Conservation (phyloP, 1,140 invertebrate genomes). For the Helicoverpa zea region DNA sequence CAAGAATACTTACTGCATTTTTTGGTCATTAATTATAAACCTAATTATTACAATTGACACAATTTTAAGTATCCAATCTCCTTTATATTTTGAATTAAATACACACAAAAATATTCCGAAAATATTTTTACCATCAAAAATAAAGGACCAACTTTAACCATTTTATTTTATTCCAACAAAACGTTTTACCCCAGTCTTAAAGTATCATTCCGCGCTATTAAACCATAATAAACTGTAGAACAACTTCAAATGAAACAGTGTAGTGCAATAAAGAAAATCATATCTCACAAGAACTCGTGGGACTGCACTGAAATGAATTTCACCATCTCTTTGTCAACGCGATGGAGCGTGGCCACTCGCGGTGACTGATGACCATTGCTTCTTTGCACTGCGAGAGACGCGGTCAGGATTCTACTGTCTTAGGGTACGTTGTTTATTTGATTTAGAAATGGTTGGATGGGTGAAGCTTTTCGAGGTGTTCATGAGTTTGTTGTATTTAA, state of each 20-base stretch:
- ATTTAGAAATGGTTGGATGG: neutral
- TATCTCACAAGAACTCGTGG: slow-evolving; percentile 56
- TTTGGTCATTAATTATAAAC: too few species aligned
- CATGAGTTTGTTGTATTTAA: too few species aligned
- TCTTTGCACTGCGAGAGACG: neutral
- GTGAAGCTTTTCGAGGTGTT: too few species aligned
- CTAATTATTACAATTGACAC: too few species aligned
- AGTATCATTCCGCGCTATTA: slow-evolving; percentile 45
- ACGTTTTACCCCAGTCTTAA: slow-evolving; percentile 9
- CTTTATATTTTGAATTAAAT: too few species aligned
- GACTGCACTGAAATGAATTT: slow-evolving; percentile 66
- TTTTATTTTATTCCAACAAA: slow-evolving; percentile 25
- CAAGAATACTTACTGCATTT: too few species aligned
- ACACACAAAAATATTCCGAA: neutral
- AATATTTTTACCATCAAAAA: neutral
- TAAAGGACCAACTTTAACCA: neutral
- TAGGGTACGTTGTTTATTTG: neutral
- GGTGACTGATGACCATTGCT: slow-evolving; percentile 62
- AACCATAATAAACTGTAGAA: slow-evolving; percentile 45
- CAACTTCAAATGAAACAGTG: slow-evolving; percentile 50
- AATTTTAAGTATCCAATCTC: too few species aligned
- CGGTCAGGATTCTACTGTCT: slow-evolving; percentile 9
- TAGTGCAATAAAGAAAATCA: slow-evolving; percentile 54
- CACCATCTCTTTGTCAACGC: slow-evolving; percentile 62
- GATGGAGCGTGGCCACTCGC: slow-evolving; percentile 57